phyloP scores from a whole-genome alignment of 2,797 vertebrate genomes.

The Onychomys leucogaster region DNA sequence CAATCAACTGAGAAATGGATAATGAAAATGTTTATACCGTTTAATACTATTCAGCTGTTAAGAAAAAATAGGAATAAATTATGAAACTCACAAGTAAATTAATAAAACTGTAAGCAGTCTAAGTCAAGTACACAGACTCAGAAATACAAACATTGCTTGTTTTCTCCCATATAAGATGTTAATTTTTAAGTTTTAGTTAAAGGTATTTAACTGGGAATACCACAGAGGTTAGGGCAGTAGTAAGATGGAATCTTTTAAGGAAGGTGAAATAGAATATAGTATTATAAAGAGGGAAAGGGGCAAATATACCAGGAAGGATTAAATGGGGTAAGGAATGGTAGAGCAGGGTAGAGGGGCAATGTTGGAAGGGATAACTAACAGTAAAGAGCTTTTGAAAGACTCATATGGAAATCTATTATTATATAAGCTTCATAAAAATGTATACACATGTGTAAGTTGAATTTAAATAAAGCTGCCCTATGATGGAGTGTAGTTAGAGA shows the following conservation, averaged over 20 bases:
- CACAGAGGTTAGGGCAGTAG: background rate
- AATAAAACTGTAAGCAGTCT: background rate
- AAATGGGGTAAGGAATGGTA: background rate
- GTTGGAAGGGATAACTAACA: background rate
- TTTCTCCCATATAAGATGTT: background rate
- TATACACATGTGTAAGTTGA: background rate
- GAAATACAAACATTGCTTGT: background rate
- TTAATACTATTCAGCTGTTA: background rate
- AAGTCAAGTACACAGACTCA: background rate
- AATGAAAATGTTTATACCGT: background rate
- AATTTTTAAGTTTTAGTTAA: background rate
- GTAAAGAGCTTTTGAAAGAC: background rate
- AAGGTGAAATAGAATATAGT: background rate
- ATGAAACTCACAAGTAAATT: background rate
- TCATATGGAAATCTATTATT: background rate
- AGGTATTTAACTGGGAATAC: background rate
- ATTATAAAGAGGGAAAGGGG: background rate
- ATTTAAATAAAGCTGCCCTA: background rate
- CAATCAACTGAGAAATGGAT: background rate
- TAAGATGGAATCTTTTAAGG: background rate
- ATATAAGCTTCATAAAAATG: background rate
- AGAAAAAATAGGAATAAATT: background rate
- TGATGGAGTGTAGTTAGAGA: too few species aligned
- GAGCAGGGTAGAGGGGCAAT: background rate
- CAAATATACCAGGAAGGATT: background rate